These are phyloP conservation scores for Saturnia pavonia DNA, from an alignment of 2,888 invertebrate genomes.

Conservation along the genomic window DNA sequence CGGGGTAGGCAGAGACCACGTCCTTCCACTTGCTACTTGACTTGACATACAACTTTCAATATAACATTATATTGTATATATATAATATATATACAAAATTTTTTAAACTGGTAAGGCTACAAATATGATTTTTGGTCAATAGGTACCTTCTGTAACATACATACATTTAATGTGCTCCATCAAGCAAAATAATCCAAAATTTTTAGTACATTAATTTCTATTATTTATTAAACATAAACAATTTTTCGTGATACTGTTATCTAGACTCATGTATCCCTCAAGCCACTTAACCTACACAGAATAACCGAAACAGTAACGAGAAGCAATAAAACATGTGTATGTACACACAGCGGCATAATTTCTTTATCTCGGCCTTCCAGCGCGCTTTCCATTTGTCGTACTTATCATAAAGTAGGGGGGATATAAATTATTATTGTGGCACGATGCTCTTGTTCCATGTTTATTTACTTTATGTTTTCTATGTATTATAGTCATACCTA, in stretches of 20 bases:
- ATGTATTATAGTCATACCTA: constrained; percentile 26
- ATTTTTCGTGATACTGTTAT: background rate
- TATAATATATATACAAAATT: too few relatives aligned
- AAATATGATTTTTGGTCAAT: too few relatives aligned
- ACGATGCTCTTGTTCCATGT: constrained; percentile 23
- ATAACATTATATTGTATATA: too few relatives aligned
- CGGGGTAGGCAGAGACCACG: too few relatives aligned
- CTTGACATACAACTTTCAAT: too few relatives aligned
- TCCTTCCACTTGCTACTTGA: too few relatives aligned
- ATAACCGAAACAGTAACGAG: constrained; percentile 28
- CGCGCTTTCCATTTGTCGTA: constrained; percentile 63
- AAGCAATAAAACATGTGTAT: constrained; percentile 36
- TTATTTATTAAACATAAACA: too few relatives aligned
- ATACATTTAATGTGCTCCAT: too few relatives aligned
- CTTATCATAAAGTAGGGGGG: constrained; percentile 56
- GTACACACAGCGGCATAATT: constrained; percentile 58
- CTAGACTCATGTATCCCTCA: background rate
- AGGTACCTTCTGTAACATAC: too few relatives aligned
- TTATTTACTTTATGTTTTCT: constrained; percentile 31
- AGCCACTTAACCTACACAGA: constrained; percentile 9
- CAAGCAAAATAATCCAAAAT: too few relatives aligned
- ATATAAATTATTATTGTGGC: constrained; percentile 63
- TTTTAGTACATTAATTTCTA: too few relatives aligned
- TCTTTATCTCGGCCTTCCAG: constrained; percentile 71
- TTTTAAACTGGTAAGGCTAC: too few relatives aligned